Conservation (phyloP, 1,140 invertebrate genomes). For the Musca domestica region DNA sequence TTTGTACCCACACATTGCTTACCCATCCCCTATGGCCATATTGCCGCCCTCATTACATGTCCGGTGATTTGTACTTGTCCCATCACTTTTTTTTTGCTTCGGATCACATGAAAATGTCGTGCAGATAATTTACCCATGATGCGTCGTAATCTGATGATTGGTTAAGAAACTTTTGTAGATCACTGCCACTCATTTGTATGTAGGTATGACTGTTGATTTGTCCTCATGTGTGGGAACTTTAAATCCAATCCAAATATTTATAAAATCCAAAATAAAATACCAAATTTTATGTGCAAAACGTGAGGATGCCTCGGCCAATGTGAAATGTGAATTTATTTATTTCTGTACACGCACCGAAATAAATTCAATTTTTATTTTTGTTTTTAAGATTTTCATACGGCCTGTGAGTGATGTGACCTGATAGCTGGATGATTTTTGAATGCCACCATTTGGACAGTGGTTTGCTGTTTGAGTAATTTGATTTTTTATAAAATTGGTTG, state of each 20-base stretch:
- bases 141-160: conserved; percentile 1
- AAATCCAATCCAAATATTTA: neutral
- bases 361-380: neutral
- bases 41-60: no score
- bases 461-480: no score
- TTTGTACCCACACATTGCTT: no score
- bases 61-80: no score
- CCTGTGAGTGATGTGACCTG: neutral
- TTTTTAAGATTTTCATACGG: neutral
- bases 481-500: no score
- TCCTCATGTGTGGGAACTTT: conserved; percentile 5
- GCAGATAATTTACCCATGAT: no score
- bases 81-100: no score
- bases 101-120: no score
- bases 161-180: neutral
- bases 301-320: conserved; percentile 25
- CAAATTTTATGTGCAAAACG: conserved; percentile 29
- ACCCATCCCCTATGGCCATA: no score
- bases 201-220: neutral
- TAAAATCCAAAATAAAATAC: conserved; percentile 17
- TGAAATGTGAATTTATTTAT: no score
- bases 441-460: no score
- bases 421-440: no score
- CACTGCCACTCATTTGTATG: neutral
- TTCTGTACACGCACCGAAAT: neutral